Percentiles rank a stretch among this genome's conserved stretches.
Conservation (phyloP, 2,797 vertebrate genomes). For the Dallia pectoralis region DNA sequence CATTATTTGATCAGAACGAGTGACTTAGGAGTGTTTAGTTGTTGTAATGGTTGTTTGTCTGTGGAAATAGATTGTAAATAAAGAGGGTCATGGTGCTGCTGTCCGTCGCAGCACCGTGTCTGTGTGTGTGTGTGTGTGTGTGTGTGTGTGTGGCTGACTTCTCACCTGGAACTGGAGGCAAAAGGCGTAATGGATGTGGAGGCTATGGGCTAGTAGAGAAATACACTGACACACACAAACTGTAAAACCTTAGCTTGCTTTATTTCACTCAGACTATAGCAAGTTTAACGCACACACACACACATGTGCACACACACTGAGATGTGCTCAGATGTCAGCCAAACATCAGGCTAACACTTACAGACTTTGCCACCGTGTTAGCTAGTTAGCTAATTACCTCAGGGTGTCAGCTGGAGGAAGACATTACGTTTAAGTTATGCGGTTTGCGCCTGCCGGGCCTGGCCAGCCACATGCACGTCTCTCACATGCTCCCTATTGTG, state of each 20-base stretch:
- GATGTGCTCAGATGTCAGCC: background rate
- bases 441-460: background rate
- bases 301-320: too few relatives aligned
- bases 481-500: slow-evolving; percentile 38
- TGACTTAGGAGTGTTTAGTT: background rate
- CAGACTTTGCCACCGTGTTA: background rate
- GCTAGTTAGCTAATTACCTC: background rate
- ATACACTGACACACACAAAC: slow-evolving; percentile 15
- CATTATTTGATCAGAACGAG: slow-evolving; percentile 29
- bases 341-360: too few relatives aligned
- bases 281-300: background rate
- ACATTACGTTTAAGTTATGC: slow-evolving; percentile 20
- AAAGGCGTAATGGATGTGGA: background rate
- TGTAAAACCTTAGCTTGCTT: too few relatives aligned
- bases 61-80: background rate
- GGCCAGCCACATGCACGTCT: slow-evolving; percentile 17
- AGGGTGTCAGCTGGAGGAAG: slow-evolving; percentile 1
- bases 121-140: too few relatives aligned
- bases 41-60: background rate
- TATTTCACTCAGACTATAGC: background rate
- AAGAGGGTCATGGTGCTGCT: background rate
- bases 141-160: background rate
- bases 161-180: background rate
- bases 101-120: background rate
- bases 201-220: background rate